These are phyloP conservation scores for Ariopsis seemanni DNA, from an alignment of 2,113 vertebrate genomes.

Conservation along the genomic window DNA sequence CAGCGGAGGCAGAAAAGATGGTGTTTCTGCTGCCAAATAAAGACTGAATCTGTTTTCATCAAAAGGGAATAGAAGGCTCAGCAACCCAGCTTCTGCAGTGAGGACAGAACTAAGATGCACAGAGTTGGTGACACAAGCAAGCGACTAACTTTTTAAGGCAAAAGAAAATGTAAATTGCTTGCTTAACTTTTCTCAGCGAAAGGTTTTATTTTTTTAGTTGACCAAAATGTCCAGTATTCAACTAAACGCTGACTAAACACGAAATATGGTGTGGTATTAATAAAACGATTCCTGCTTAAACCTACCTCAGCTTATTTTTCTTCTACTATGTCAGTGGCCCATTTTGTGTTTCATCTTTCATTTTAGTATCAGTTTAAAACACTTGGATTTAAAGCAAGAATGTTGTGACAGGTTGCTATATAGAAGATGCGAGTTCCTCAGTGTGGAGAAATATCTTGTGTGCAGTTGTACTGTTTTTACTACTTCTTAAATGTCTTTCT, in stretches of 20 bases:
- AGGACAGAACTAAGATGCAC: neutral
- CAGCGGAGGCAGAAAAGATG: conserved; percentile 9
- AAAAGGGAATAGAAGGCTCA: conserved; percentile 6
- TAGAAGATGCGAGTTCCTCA: neutral
- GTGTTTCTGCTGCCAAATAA: conserved; percentile 4
- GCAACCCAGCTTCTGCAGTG: conserved; percentile 11
- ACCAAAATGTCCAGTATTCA: neutral
- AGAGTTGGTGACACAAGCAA: neutral
- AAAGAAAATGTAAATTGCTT: neutral
- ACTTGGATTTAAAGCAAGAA: neutral
- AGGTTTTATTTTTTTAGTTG: neutral
- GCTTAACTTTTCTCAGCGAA: neutral
- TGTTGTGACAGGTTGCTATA: neutral
- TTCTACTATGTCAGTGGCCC: neutral
- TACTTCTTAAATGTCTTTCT: neutral
- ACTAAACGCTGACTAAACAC: too few relatives aligned
- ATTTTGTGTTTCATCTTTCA: neutral
- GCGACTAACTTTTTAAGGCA: neutral
- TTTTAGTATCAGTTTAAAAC: neutral
- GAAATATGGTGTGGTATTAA: neutral
- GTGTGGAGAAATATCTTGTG: neutral
- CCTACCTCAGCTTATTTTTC: neutral
- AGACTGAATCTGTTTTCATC: conserved; percentile 25
- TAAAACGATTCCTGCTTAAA: neutral
- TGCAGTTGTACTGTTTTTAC: neutral